Percentiles rank a stretch among this genome's conserved stretches.
Evolutionary conservation across 2,113 vertebrate species (phyloP).

Genomic region (Arizona elegans): DNA sequence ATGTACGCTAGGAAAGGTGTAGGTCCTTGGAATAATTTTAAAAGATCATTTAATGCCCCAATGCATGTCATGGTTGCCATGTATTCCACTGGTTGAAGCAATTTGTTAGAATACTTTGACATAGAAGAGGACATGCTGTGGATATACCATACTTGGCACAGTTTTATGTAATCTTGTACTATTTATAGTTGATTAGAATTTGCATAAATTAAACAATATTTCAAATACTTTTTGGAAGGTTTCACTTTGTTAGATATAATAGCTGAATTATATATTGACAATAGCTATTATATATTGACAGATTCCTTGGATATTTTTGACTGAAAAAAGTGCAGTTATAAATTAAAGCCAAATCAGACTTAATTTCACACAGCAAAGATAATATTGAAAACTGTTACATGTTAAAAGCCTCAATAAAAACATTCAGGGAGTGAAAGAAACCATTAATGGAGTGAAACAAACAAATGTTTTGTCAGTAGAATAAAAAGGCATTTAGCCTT

Average conservation of each 20-base stretch:
- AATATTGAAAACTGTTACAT: background rate
- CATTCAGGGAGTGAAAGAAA: background rate
- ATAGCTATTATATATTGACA: background rate
- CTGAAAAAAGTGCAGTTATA: background rate
- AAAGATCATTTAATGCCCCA: conserved; percentile 23
- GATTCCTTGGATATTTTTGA: background rate
- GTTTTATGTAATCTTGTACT: fast-evolving
- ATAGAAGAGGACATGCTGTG: background rate
- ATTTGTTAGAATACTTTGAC: background rate
- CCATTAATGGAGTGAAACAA: background rate
- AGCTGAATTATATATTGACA: background rate
- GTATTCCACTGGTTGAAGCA: background rate
- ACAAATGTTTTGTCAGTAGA: background rate
- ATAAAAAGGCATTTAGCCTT: background rate
- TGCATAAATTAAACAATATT: background rate
- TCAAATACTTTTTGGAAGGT: background rate
- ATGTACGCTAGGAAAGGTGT: background rate
- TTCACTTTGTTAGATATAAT: background rate
- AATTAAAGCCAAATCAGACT: background rate
- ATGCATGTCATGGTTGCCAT: conserved; percentile 3
- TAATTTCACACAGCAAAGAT: background rate
- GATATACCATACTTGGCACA: background rate
- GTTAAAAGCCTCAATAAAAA: background rate
- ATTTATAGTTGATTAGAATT: background rate
- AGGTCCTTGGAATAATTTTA: background rate